Percentiles rank a stretch among this genome's conserved stretches.
Conservation (phyloP, 1,140 invertebrate species). For the Phymastichus coffea region DNA sequence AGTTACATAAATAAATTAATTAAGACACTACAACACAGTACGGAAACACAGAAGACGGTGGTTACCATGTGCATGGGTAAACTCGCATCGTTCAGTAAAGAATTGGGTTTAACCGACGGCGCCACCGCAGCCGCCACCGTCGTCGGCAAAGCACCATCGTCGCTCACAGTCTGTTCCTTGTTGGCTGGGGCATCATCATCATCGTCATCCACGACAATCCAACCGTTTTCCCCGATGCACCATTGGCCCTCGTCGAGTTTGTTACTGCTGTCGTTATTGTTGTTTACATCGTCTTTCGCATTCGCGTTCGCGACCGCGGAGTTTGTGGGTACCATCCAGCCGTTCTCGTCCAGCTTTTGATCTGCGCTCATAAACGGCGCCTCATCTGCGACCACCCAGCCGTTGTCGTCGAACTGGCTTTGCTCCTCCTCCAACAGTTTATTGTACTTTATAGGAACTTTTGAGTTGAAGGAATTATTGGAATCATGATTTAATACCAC, state of each 20-base stretch:
- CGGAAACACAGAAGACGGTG: slow-evolving; percentile 56
- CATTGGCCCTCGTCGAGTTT: slow-evolving; percentile 27
- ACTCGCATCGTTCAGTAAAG: slow-evolving; percentile 40
- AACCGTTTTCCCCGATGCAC: slow-evolving; percentile 37
- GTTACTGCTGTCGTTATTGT: not conserved
- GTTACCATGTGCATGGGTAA: slow-evolving; percentile 57
- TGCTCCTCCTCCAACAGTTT: slow-evolving; percentile 26
- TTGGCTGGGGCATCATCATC: slow-evolving; percentile 15
- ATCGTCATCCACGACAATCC: slow-evolving; percentile 31
- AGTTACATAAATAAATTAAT: slow-evolving; percentile 53
- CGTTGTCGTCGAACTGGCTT: slow-evolving; percentile 51
- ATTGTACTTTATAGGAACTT: not conserved
- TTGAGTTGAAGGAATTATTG: not conserved
- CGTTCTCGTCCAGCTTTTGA: not conserved
- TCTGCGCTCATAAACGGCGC: slow-evolving; percentile 17
- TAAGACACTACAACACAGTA: slow-evolving; percentile 56
- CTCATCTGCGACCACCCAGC: slow-evolving; percentile 48
- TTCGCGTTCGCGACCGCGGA: slow-evolving; percentile 1
- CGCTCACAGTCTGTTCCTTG: slow-evolving; percentile 42
- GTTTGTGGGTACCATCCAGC: no score
- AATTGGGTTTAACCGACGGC: not conserved
- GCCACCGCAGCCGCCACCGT: not conserved
- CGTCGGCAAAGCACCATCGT: slow-evolving; percentile 34
- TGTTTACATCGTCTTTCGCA: not conserved
- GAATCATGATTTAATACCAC: not conserved